Evolutionary conservation across 2,113 vertebrate species (phyloP).

Genomic region (Crotalus horridus): DNA sequence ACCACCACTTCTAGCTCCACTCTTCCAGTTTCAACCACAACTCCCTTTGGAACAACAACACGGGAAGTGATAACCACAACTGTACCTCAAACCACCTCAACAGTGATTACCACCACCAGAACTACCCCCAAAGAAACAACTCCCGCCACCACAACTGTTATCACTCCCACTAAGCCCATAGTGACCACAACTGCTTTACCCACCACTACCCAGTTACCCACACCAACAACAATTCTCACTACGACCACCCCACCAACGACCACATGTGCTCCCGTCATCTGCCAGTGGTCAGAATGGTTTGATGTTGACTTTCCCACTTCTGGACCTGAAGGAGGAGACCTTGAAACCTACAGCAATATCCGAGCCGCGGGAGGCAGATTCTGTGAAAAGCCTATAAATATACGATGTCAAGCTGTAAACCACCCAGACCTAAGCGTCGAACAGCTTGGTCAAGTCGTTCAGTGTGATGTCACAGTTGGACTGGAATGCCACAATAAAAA

Average conservation of each 20-base stretch:
- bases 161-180: not conserved
- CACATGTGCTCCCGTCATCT: constrained; percentile 5
- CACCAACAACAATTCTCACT: not conserved
- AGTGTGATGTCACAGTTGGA: constrained; percentile 41
- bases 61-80: not conserved
- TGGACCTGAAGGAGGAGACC: not conserved
- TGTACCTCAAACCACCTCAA: rapidly evolving
- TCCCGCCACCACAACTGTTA: rapidly evolving
- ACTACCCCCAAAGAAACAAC: not conserved
- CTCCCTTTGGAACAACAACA: rapidly evolving
- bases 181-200: not conserved
- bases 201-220: not conserved
- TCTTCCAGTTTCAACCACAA: not conserved
- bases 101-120: rapidly evolving
- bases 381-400: constrained; percentile 40
- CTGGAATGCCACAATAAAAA: constrained; percentile 64
- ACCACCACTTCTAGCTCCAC: not conserved
- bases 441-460: not conserved
- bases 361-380: constrained; percentile 31
- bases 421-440: constrained; percentile 17
- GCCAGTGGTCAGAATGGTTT: constrained; percentile 64
- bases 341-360: constrained; percentile 64
- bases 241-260: rapidly evolving
- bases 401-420: constrained; percentile 58
- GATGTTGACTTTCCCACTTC: constrained; percentile 55